Percentiles rank a stretch among this genome's conserved stretches.
phyloP scores from a whole-genome alignment of 1,140 invertebrate genomes.

The Lucilia cuprina region DNA sequence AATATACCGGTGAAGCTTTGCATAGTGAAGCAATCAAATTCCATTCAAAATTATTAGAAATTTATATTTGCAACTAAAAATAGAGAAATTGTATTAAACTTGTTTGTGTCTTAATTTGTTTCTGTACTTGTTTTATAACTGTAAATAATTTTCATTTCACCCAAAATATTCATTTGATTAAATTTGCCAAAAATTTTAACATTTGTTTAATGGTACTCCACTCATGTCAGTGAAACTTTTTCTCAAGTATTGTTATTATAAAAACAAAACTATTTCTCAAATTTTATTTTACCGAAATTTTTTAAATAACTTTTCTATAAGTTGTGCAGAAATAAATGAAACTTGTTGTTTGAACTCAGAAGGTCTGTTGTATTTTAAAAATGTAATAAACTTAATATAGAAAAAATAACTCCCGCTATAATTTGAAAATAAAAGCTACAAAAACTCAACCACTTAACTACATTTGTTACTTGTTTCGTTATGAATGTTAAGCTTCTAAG shows the following conservation, averaged over 20 bases:
- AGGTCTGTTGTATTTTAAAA: neutral
- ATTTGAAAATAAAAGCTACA: neutral
- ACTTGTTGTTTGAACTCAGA: neutral
- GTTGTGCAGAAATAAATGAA: neutral
- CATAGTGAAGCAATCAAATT: no score
- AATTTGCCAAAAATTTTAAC: no score
- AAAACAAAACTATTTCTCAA: neutral
- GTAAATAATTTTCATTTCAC: no score
- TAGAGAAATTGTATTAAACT: no score
- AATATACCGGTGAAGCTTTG: no score
- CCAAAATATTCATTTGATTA: no score
- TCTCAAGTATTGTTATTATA: neutral
- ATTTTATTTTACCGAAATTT: neutral
- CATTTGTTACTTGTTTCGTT: constrained; percentile 1
- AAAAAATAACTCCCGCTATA: neutral
- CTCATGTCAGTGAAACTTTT: neutral
- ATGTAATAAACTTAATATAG: neutral
- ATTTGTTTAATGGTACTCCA: no score
- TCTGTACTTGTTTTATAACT: no score
- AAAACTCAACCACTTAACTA: neutral
- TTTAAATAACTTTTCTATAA: neutral
- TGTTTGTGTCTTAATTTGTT: no score
- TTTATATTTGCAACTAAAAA: no score
- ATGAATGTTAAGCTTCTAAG: neutral
- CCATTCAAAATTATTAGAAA: no score